Percentiles rank a stretch among this genome's conserved stretches.
Evolutionary conservation across 2,888 invertebrate genomes (phyloP).

Genomic region (Coelinius sp.): DNA sequence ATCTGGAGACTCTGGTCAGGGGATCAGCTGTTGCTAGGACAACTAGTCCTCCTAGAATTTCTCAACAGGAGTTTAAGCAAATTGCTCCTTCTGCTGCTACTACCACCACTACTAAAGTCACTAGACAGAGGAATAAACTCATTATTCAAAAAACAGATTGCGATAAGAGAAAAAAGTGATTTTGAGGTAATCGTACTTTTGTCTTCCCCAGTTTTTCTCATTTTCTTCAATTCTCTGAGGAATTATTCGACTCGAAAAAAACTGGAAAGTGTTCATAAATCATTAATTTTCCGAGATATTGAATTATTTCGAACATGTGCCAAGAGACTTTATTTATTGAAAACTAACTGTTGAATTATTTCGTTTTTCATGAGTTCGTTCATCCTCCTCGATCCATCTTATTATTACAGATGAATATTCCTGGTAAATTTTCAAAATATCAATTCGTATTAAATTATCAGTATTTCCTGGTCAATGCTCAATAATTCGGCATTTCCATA

Average conservation of each 20-base stretch:
- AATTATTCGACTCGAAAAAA: no score
- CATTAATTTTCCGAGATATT: no score
- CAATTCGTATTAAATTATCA: conserved; percentile 14
- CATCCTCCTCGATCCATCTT: neutral
- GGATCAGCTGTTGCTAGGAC: conserved; percentile 43
- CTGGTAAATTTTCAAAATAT: neutral
- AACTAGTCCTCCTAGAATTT: conserved; percentile 72
- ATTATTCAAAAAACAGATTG: conserved; percentile 79
- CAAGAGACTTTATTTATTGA: no score
- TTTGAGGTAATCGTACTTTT: neutral
- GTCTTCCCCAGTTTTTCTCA: neutral
- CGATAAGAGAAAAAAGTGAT: conserved; percentile 57
- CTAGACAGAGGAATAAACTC: conserved; percentile 86
- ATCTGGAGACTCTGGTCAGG: conserved; percentile 65
- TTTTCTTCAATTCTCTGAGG: neutral
- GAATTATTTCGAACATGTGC: no score
- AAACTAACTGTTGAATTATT: no score
- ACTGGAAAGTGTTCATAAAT: no score
- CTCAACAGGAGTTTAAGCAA: conserved; percentile 72
- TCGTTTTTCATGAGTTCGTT: no score
- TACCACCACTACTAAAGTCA: conserved; percentile 83
- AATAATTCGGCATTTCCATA: neutral
- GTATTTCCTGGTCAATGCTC: conserved; percentile 22
- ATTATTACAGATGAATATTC: no score
- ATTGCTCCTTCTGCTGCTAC: conserved; percentile 72